Evolutionary conservation across 2,888 invertebrate genomes (phyloP).

Genomic region (Leucoma salicis): DNA sequence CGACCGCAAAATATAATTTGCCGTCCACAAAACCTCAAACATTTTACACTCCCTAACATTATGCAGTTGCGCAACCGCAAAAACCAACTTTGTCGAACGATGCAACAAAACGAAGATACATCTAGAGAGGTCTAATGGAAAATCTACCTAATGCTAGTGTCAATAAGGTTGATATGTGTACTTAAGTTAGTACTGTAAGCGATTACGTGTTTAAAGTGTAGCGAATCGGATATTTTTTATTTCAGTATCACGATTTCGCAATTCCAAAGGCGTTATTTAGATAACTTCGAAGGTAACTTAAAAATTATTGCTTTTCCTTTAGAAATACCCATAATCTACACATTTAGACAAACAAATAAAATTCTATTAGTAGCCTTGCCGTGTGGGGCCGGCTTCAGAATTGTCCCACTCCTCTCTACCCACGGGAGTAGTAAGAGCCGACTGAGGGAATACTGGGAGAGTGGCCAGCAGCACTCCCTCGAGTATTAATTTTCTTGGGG

Average conservation of each 20-base stretch:
- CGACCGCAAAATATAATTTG: slow-evolving; percentile 27
- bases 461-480: too few relatives aligned
- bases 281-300: slow-evolving; percentile 20
- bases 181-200: slow-evolving; percentile 12
- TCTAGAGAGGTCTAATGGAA: slow-evolving; percentile 4
- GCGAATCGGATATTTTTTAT: slow-evolving; percentile 42
- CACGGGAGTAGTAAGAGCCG: neutral
- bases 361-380: neutral
- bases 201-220: slow-evolving; percentile 33
- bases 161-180: rapidly evolving
- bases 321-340: neutral
- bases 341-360: too few relatives aligned
- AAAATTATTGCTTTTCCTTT: slow-evolving; percentile 20
- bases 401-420: neutral
- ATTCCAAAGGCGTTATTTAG: slow-evolving; percentile 44
- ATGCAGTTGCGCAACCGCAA: slow-evolving; percentile 23
- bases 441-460: too few relatives aligned
- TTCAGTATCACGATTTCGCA: slow-evolving; percentile 50
- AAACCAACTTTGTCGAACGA: slow-evolving; percentile 14
- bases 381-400: neutral
- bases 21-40: slow-evolving; percentile 9
- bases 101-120: slow-evolving; percentile 8
- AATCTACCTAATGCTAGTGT: neutral
- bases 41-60: slow-evolving; percentile 1
- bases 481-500: too few relatives aligned